These are phyloP conservation scores for Tetrao urogallus DNA, from an alignment of 2,113 vertebrate species.

Conservation along the genomic window DNA sequence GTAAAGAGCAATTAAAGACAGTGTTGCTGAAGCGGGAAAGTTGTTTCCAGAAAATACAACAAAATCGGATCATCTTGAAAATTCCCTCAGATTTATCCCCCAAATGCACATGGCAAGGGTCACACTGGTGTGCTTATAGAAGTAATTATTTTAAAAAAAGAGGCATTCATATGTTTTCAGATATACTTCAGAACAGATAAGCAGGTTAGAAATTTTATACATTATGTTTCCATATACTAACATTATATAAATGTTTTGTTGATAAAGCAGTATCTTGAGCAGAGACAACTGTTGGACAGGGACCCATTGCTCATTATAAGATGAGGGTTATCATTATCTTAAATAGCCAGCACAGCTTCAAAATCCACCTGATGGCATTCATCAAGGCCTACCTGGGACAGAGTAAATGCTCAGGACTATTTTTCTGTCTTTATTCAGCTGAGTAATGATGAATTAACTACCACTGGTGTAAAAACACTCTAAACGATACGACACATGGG, in stretches of 20 bases:
- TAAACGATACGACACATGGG: not conserved
- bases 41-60: not conserved
- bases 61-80: not conserved
- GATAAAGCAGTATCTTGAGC: not conserved
- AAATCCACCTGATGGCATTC: not conserved
- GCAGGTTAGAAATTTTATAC: not conserved
- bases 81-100: not conserved
- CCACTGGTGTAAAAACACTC: not conserved
- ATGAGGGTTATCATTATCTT: not conserved
- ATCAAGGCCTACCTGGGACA: not conserved
- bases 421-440: not conserved
- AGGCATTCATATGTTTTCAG: not conserved
- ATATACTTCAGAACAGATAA: not conserved
- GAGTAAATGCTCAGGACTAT: not conserved
- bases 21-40: not conserved
- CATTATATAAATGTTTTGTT: not conserved
- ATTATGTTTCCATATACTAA: not conserved
- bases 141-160: not conserved
- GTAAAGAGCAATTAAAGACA: not conserved
- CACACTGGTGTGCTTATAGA: not conserved
- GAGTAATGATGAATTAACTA: not conserved
- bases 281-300: not conserved
- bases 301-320: not conserved
- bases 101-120: not conserved
- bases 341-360: not conserved